Evolutionary conservation across 2,113 vertebrate species (phyloP), one percentile per base, ranked within the genome.

Genomic region (Corythornis vintsioides): DNA sequence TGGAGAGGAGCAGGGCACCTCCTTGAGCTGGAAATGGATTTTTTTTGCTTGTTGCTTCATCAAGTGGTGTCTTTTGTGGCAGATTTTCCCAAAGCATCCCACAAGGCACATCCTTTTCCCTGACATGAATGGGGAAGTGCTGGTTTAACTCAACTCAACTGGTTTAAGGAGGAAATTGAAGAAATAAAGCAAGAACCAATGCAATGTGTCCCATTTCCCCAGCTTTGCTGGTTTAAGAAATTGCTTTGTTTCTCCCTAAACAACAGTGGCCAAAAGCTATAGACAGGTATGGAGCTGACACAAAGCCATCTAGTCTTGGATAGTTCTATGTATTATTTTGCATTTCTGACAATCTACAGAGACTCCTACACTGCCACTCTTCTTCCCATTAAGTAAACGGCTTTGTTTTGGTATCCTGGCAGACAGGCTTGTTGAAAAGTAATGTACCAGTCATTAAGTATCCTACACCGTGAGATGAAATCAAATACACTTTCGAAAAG

Each of bases 51-150:
- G 7, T 28, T 76, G 6, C 11, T 88, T 47, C 28, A 31, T 47
- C 47, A 9, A 9, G 0, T 15, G 17, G 9, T 33, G 22, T 64
- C 25, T 72, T 52, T 47, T 4, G 1, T 10, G 42, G 24, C 22
- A 64, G 33, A 14, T 65, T 64, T 69, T 48, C 45, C 55, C 48
- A 19, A 52, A 79, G 31, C n/a, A 79, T 9, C 38, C 57, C 1
- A 2, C 21, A 1, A 0, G 7, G 17, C 11, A 11, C 14, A 24
- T 65, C 15, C n/a, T 52, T 47, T 53, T 7, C 20, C 22, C 20
- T n/a, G 33, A 45, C 13, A 0, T 2, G 10, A 29, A 16, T 24
- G 7, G 13, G 40, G 9, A 38, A 48, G 13, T 5, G 29, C 45
- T 73, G 59, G 9, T 29, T 8, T 10, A 57, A 31, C 21, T 65